phyloP scores from a whole-genome alignment of 2,113 vertebrate genomes.

The Casuarius casuarius region DNA sequence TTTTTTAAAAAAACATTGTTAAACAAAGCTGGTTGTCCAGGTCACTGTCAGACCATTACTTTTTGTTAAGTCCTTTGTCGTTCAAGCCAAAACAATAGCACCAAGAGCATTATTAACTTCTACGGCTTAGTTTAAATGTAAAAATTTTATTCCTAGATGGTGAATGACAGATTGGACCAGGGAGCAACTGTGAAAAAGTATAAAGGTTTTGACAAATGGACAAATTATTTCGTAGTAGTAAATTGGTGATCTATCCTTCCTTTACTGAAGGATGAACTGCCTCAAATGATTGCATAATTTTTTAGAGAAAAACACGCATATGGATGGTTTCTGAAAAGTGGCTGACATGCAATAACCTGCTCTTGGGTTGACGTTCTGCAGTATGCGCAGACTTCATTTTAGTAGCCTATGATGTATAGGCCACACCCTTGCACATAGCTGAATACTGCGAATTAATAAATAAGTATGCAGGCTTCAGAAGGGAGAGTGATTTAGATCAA shows the following conservation, averaged over 20 bases:
- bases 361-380: not conserved
- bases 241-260: not conserved
- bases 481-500: not conserved
- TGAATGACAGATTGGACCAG: not conserved
- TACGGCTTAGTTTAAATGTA: fast-evolving
- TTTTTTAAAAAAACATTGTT: not conserved
- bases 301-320: not conserved
- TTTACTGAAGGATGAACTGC: not conserved
- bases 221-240: not conserved
- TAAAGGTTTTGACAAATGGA: not conserved
- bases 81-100: not conserved
- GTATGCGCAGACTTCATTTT: not conserved
- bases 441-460: not conserved
- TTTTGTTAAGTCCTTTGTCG: not conserved
- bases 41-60: not conserved
- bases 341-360: not conserved
- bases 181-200: not conserved
- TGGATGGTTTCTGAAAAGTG: not conserved
- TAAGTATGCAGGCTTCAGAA: not conserved
- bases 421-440: not conserved
- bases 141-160: not conserved
- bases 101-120: not conserved
- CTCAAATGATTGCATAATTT: not conserved
- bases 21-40: not conserved
- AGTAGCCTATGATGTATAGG: not conserved